Evolutionary conservation across 2,797 vertebrate species (phyloP).

Genomic region (Bradypodion ventrale): DNA sequence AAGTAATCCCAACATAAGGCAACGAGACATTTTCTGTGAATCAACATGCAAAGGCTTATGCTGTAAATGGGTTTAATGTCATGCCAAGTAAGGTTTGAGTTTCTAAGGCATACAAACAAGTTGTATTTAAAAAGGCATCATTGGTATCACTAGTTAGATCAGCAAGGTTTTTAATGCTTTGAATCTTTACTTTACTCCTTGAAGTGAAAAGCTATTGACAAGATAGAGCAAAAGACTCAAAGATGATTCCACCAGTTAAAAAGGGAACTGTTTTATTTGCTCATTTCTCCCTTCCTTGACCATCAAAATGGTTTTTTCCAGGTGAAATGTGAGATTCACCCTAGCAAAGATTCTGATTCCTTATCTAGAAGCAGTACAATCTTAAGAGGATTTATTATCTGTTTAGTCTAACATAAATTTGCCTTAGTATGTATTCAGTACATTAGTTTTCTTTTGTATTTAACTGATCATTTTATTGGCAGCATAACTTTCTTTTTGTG

Average conservation of each 20-base stretch:
- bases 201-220: not conserved
- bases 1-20: not conserved
- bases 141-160: constrained; percentile 43
- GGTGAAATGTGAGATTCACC: not conserved
- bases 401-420: too few relatives aligned
- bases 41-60: not conserved
- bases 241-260: not conserved
- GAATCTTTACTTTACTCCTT: not conserved
- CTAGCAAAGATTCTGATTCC: too few relatives aligned
- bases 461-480: too few relatives aligned
- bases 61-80: not conserved
- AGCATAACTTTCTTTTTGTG: too few relatives aligned
- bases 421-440: too few relatives aligned
- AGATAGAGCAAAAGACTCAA: not conserved
- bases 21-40: not conserved
- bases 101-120: not conserved
- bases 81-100: not conserved
- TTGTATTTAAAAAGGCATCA: not conserved
- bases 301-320: not conserved
- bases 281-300: not conserved
- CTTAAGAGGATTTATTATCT: too few relatives aligned
- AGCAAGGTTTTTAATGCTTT: constrained; percentile 34
- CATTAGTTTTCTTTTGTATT: too few relatives aligned
- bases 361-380: too few relatives aligned
- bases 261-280: not conserved